phyloP scores from a whole-genome alignment of 2,888 invertebrate genomes.

The Pristionchus fissidentatus region DNA sequence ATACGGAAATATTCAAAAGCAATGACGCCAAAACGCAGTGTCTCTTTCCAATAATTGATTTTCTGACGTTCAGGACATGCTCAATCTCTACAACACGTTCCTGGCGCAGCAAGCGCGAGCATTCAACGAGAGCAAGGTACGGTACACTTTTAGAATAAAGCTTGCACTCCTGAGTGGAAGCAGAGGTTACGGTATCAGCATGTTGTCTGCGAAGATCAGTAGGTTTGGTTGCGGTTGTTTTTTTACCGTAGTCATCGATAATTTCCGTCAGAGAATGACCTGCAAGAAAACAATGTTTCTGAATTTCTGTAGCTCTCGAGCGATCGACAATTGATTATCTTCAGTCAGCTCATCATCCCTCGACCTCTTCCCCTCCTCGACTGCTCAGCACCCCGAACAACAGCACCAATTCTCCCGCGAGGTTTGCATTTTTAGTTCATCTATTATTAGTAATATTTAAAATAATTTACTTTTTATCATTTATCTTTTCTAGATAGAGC shows the following conservation, averaged over 20 bases:
- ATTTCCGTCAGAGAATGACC: not conserved
- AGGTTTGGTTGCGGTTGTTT: not conserved
- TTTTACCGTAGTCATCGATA: not conserved
- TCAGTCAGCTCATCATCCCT: conserved; percentile 14
- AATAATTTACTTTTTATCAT: not conserved
- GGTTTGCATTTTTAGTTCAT: not conserved
- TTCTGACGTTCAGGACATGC: conserved; percentile 24
- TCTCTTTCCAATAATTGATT: too few relatives aligned
- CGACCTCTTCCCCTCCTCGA: conserved; percentile 27
- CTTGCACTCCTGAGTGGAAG: not conserved
- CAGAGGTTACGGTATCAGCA: not conserved
- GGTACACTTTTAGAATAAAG: not conserved
- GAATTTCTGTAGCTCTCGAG: too few relatives aligned
- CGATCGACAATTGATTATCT: too few relatives aligned
- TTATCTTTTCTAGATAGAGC: too few relatives aligned
- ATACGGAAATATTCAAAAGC: too few relatives aligned
- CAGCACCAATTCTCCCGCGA: not conserved
- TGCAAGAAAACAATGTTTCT: too few relatives aligned
- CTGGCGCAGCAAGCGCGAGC: not conserved
- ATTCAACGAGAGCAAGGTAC: conserved; percentile 2
- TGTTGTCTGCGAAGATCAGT: not conserved
- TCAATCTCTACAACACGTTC: not conserved
- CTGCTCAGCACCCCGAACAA: not conserved
- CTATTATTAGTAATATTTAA: not conserved
- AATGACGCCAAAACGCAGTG: too few relatives aligned